Conservation (phyloP, 2,888 invertebrate species). For the Philaethria dido region DNA sequence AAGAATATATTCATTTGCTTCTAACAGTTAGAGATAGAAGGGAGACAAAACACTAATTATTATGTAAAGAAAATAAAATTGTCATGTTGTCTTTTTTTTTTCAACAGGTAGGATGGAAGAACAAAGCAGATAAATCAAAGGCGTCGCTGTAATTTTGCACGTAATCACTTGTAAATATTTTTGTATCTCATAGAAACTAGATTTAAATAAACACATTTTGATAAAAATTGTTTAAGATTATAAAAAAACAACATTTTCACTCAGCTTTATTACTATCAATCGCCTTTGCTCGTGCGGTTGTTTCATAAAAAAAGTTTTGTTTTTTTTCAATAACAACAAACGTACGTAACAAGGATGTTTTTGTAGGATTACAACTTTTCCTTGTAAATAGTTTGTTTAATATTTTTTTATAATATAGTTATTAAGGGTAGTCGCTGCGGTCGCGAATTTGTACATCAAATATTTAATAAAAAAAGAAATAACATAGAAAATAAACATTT, state of each 20-base stretch:
- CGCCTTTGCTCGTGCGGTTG: conserved; percentile 5
- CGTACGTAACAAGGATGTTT: conserved; percentile 13
- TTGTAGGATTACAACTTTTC: conserved; percentile 36
- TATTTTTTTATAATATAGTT: conserved; percentile 50
- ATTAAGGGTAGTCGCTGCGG: neutral
- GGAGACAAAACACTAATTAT: too few species aligned
- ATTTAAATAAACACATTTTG: conserved; percentile 50
- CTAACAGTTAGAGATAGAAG: too few species aligned
- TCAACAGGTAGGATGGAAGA: too few species aligned
- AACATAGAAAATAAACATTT: neutral
- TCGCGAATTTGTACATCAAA: neutral
- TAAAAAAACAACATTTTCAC: conserved; percentile 28
- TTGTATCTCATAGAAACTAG: conserved; percentile 49
- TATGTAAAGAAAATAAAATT: too few species aligned
- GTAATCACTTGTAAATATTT: conserved; percentile 51
- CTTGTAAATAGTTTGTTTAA: conserved; percentile 51
- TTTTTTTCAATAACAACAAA: conserved; percentile 5
- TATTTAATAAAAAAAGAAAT: conserved; percentile 5
- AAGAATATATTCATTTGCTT: too few species aligned
- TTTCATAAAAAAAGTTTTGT: neutral
- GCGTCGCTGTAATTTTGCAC: conserved; percentile 18
- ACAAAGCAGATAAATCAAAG: too few species aligned
- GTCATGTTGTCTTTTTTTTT: too few species aligned
- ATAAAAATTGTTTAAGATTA: conserved; percentile 50
- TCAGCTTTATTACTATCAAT: conserved; percentile 28